These are phyloP conservation scores for Heliocidaris tuberculata DNA, from an alignment of 35 echinoderm and acorn worm species.

Conservation along the genomic window DNA sequence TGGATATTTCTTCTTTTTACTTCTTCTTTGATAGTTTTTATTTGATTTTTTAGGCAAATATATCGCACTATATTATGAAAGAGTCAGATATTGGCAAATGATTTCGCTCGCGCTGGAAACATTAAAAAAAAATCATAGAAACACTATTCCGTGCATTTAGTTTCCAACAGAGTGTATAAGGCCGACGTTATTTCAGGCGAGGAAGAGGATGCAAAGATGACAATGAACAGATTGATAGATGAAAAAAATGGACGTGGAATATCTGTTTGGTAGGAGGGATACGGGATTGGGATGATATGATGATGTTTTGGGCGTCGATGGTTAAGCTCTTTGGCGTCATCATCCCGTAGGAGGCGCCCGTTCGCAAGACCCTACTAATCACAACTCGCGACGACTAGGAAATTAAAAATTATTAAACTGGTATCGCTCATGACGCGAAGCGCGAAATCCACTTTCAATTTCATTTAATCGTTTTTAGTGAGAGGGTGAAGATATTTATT, in stretches of 20 bases:
- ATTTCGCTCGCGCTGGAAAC: too few species aligned
- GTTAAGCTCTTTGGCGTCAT: slow-evolving; percentile 34
- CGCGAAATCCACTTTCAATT: slow-evolving; percentile 37
- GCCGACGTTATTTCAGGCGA: not conserved
- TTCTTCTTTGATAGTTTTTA: not conserved
- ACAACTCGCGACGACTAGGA: slow-evolving; percentile 30
- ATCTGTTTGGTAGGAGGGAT: not conserved
- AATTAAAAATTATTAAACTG: slow-evolving; percentile 46
- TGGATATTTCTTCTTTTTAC: not conserved
- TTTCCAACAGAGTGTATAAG: not conserved
- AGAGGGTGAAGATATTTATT: not conserved
- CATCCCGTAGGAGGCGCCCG: not conserved
- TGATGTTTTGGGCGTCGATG: slow-evolving; percentile 1
- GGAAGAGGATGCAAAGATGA: not conserved
- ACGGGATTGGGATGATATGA: not conserved
- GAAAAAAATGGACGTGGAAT: not conserved
- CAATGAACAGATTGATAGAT: not conserved
- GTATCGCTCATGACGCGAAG: slow-evolving; percentile 40
- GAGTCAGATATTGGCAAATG: too few species aligned
- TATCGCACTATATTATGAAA: too few species aligned
- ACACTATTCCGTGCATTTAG: too few species aligned
- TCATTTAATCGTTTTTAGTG: not conserved
- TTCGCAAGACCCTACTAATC: not conserved
- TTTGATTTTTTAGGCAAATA: too few species aligned
- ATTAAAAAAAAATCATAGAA: too few species aligned